Evolutionary conservation across 2,888 invertebrate species (phyloP).

Genomic region (Acanthococcus lagerstroemiae): DNA sequence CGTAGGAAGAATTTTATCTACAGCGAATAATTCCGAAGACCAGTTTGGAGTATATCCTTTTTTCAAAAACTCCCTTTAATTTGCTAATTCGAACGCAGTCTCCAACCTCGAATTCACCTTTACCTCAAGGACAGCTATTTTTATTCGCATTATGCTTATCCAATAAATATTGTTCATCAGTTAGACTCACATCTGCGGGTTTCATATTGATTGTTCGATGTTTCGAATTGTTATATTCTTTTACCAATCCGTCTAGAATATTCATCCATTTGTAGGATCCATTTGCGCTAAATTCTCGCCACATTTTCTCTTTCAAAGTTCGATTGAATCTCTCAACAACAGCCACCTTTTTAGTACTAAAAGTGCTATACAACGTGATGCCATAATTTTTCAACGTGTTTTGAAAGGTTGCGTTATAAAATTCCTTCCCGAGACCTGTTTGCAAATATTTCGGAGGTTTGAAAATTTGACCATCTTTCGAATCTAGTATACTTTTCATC

Average conservation of each 20-base stretch:
- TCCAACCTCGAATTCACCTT: conserved; percentile 37
- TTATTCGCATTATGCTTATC: not conserved
- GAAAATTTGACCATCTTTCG: not conserved
- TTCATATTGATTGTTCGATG: not conserved
- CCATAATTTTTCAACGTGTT: not conserved
- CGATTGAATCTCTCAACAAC: conserved; percentile 39
- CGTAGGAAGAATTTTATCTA: not conserved
- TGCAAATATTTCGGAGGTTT: conserved; percentile 37
- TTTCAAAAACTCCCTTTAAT: conserved; percentile 39
- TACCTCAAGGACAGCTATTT: not conserved
- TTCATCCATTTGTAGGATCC: conserved; percentile 36
- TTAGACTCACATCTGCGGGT: not conserved
- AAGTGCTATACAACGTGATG: not conserved
- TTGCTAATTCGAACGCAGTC: conserved; percentile 40
- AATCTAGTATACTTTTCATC: not conserved
- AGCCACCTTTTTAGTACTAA: conserved; percentile 37
- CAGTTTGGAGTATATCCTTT: conserved; percentile 40
- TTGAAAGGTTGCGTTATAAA: conserved; percentile 33
- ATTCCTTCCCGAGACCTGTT: conserved; percentile 39
- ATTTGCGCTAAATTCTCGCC: conserved; percentile 24
- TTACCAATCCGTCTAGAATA: conserved; percentile 34
- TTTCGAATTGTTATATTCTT: conserved; percentile 1
- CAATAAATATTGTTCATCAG: not conserved
- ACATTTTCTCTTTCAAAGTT: conserved; percentile 36
- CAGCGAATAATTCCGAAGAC: conserved; percentile 37